These are phyloP conservation scores for Tapirus indicus DNA, from an alignment of 2,797 vertebrate species.

Conservation along the genomic window DNA sequence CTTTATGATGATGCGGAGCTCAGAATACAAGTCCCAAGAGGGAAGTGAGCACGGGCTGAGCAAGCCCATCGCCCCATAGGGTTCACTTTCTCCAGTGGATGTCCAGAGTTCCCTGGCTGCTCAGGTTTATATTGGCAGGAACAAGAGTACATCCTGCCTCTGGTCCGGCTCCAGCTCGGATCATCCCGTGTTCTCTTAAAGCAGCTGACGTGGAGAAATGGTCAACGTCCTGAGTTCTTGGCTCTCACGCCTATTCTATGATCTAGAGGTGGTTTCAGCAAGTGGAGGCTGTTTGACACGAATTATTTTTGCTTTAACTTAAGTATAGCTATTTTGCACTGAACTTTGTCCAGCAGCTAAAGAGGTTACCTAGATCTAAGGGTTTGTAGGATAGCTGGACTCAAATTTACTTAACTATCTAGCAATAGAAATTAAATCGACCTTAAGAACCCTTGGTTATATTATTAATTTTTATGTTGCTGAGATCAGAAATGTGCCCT, in stretches of 20 bases:
- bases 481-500: background rate
- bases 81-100: background rate
- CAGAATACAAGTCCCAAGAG: background rate
- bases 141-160: background rate
- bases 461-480: background rate
- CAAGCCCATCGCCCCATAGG: background rate
- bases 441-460: background rate
- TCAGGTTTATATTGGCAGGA: background rate
- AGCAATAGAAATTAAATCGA: background rate
- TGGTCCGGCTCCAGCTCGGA: background rate
- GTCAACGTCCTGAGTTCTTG: background rate
- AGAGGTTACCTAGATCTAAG: background rate
- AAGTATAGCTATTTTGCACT: background rate
- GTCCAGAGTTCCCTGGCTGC: background rate
- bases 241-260: background rate
- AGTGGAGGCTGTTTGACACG: background rate
- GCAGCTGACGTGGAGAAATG: background rate
- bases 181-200: background rate
- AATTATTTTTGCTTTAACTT: background rate
- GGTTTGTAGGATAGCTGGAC: background rate
- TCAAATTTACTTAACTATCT: slow-evolving; percentile 4
- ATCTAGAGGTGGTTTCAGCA: background rate
- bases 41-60: background rate
- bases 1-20: background rate
- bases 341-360: background rate